These are phyloP conservation scores for Caradrina clavipalpis DNA, from an alignment of 2,888 invertebrate species.

Conservation along the genomic window DNA sequence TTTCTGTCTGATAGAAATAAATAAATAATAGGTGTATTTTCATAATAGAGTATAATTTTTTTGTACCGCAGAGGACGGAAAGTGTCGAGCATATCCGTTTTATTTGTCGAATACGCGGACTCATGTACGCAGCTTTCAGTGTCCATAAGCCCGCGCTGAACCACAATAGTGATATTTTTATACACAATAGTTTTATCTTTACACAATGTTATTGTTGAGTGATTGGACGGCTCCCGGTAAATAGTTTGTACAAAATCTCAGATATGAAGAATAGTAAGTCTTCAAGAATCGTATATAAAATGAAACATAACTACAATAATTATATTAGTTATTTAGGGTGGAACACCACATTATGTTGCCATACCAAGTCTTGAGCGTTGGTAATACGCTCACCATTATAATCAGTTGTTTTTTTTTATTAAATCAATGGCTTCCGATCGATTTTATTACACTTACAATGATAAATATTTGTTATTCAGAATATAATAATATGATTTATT, in stretches of 20 bases:
- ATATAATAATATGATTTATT: conserved; percentile 34
- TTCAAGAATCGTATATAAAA: conserved; percentile 76
- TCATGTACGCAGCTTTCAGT: conserved; percentile 64
- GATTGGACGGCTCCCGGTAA: conserved; percentile 90
- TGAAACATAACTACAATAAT: conserved; percentile 58
- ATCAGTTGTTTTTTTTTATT: conserved; percentile 44
- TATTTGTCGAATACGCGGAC: conserved; percentile 80
- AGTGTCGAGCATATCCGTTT: conserved; percentile 80
- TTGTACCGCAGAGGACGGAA: conserved; percentile 80
- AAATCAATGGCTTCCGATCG: conserved; percentile 51
- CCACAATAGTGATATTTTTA: conserved; percentile 90
- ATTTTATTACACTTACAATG: conserved; percentile 52
- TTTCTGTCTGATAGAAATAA: conserved; percentile 76
- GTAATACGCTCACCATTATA: conserved; percentile 42
- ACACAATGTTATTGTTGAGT: conserved; percentile 90
- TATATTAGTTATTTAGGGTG: conserved; percentile 63
- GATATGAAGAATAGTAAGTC: conserved; percentile 79
- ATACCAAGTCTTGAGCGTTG: conserved; percentile 53
- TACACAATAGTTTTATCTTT: conserved; percentile 90
- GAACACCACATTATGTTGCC: conserved; percentile 61
- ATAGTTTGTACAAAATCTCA: conserved; percentile 86
- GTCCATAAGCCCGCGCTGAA: conserved; percentile 72
- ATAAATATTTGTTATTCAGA: conserved; percentile 32
- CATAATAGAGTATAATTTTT: conserved; percentile 86
- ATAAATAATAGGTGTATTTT: conserved; percentile 84